Evolutionary conservation across 92 coral and sea anemone species (phyloP).

Genomic region (Epizoanthus scotinus): DNA sequence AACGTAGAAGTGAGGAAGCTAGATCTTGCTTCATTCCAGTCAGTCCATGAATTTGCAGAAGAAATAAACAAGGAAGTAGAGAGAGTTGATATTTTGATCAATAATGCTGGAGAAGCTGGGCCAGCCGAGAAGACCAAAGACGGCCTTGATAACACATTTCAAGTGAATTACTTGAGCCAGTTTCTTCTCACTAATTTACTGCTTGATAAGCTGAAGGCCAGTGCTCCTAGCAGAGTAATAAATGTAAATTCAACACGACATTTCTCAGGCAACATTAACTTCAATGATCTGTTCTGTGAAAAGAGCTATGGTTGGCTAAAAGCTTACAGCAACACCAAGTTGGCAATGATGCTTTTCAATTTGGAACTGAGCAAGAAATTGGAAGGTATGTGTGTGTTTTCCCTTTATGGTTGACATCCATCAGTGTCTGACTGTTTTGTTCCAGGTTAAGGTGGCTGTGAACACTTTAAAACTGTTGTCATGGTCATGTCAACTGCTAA

Average conservation of each 20-base stretch:
- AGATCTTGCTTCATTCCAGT: conserved; percentile 80
- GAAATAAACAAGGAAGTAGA: conserved; percentile 74
- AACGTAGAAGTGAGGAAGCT: conserved; percentile 78
- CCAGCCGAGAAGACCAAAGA: conserved; percentile 57
- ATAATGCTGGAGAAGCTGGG: conserved; percentile 84
- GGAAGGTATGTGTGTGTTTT: conserved; percentile 53
- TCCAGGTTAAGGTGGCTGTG: too few species aligned
- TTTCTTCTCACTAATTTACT: conserved; percentile 70
- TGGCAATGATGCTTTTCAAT: conserved; percentile 68
- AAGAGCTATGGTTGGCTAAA: conserved; percentile 41
- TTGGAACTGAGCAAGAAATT: conserved; percentile 65
- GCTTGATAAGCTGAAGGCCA: conserved; percentile 69
- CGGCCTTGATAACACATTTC: conserved; percentile 69
- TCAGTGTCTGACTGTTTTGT: too few species aligned
- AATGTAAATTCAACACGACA: conserved; percentile 74
- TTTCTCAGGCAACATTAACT: conserved; percentile 49
- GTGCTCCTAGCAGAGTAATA: conserved; percentile 71
- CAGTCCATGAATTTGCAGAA: conserved; percentile 76
- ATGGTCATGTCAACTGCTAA: too few species aligned
- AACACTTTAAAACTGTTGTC: too few species aligned
- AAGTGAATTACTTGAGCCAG: conserved; percentile 79
- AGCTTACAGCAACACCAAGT: conserved; percentile 69
- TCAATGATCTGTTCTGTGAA: conserved; percentile 65
- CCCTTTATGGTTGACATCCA: background rate
- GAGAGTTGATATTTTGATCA: conserved; percentile 71